Evolutionary conservation across 2,888 invertebrate species (phyloP), one percentile per base, ranked within the genome.

Genomic region (Cristatella mucedo): DNA sequence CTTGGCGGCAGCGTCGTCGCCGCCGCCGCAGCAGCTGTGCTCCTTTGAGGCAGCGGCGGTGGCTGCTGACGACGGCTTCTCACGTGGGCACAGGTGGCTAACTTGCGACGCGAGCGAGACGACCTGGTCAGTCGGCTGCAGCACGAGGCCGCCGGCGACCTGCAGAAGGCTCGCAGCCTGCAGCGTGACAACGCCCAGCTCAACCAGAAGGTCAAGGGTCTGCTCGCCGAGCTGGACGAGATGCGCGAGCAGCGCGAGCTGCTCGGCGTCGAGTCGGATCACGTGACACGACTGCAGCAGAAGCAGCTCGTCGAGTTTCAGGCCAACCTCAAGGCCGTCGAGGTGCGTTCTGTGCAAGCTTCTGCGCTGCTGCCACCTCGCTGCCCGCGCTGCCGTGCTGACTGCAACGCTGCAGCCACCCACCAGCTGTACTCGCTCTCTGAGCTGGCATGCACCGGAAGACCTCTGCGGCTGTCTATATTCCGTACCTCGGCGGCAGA

Each of bases 111-210:
- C 39, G 63, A 63, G 39, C 48, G 59, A 21, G 63, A 62, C 22
- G 40, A 52, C 4, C 51, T 59, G 4, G 45, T 61, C 4, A 40
- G 47, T 4, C 52, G 56, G 40, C 51, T 54, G n/a, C 55, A 55
- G 38, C 38, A 51, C 4, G 61, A 60, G 38, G 49, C 51, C 21
- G 46, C 41, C 21, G 50, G 51, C 18, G 63, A 62, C 41, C 50
- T 54, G 1, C 55, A 59, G 43, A 49, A 56, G 33, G 52, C 58
- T 1, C 45, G 57, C 6, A 45, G 50, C 2, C 43, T 63, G 18
- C 60, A 62, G 48, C 51, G 61, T 16, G 63, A 63, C 41, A 63
- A 62, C 46, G 55, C 59, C 5, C 56, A 59, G 46, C 48, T 63
- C 4, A 54, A 59, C 29, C 49, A 61, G 19, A 57, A 36, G 29